These are phyloP conservation scores for Neomicropteryx cornuta DNA, from an alignment of 1,140 invertebrate genomes.

Conservation along the genomic window DNA sequence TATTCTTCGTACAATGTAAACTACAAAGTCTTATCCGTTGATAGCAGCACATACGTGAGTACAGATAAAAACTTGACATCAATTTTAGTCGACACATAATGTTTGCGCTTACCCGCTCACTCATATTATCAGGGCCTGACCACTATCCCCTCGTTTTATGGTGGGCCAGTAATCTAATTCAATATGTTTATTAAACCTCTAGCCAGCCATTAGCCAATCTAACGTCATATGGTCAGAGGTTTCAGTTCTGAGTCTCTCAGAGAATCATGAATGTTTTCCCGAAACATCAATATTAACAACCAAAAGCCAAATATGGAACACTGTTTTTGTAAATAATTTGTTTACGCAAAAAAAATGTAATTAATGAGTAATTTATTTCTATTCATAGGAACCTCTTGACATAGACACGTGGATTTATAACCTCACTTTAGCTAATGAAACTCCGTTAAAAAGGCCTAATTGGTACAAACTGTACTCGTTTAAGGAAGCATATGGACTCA, in stretches of 20 bases:
- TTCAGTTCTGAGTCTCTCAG: too few relatives aligned
- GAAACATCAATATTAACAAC: too few relatives aligned
- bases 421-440: constrained; percentile 62
- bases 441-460: constrained; percentile 35
- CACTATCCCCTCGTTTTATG: too few relatives aligned
- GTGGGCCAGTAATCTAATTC: too few relatives aligned
- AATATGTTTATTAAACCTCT: too few relatives aligned
- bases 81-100: constrained; percentile 8
- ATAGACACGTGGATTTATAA: constrained; percentile 67
- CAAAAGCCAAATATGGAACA: too few relatives aligned
- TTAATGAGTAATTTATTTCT: constrained; percentile 2
- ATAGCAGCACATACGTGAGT: constrained; percentile 50
- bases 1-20: constrained; percentile 64
- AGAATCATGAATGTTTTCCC: too few relatives aligned
- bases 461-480: constrained; percentile 63
- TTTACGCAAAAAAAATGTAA: constrained; percentile 6
- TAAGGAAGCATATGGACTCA: constrained; percentile 46
- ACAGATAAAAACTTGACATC: constrained; percentile 7
- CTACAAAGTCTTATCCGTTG: constrained; percentile 63
- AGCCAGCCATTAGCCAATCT: too few relatives aligned
- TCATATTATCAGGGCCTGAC: neutral
- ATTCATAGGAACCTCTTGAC: constrained; percentile 51
- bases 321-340: constrained; percentile 1
- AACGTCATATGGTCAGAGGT: too few relatives aligned
- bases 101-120: too few relatives aligned